phyloP scores from a whole-genome alignment of 2,797 vertebrate species.

The Peromyscus nudipes region DNA sequence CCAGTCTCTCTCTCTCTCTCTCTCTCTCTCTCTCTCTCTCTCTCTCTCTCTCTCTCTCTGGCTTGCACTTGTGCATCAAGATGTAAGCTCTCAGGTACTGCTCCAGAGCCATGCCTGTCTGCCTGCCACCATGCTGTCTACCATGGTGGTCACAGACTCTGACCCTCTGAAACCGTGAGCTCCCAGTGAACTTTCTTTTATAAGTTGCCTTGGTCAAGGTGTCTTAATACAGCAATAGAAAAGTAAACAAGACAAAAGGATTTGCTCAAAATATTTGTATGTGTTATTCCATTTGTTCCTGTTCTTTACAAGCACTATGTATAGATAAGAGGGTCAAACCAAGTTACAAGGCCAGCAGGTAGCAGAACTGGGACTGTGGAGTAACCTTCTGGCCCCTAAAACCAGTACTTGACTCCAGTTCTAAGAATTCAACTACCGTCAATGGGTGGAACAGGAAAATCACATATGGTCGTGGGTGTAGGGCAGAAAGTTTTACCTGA shows the following conservation, averaged over 20 bases:
- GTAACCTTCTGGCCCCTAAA: neutral
- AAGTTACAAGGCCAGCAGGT: neutral
- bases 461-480: neutral
- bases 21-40: neutral
- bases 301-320: neutral
- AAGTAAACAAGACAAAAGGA: neutral
- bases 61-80: neutral
- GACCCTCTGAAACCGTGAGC: neutral
- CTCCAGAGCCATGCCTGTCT: neutral
- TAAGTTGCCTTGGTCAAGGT: neutral
- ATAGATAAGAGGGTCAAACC: neutral
- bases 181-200: neutral
- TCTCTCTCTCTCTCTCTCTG: neutral
- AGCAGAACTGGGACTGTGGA: too few species aligned
- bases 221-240: neutral
- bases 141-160: neutral
- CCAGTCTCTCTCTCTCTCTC: neutral
- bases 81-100: neutral
- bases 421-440: neutral
- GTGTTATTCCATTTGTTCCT: neutral
- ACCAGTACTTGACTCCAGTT: too few species aligned
- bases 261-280: neutral
- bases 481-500: neutral
- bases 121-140: neutral
- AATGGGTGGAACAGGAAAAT: neutral